A percentile compares a stretch with the other conserved stretches of the same genome.
Conservation (phyloP, 1,140 invertebrate genomes). For the Periplaneta americana region DNA sequence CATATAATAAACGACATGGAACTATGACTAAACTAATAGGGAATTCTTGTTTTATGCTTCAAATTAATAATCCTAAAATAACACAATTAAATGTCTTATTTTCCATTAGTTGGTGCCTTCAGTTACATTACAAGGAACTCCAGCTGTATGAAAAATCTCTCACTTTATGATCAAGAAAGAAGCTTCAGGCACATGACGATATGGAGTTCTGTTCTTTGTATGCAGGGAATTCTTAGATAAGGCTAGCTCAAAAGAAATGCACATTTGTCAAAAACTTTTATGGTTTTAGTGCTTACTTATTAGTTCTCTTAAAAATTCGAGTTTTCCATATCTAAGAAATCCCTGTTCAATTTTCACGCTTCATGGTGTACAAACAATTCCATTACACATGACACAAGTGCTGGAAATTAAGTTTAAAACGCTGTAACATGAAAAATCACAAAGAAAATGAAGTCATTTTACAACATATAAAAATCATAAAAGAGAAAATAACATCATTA, state of each 20-base stretch:
- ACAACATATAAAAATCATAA: too few relatives aligned
- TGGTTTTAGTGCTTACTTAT: too few relatives aligned
- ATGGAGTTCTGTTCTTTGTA: not conserved
- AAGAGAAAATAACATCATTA: too few relatives aligned
- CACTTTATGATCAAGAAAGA: not conserved
- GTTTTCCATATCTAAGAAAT: too few relatives aligned
- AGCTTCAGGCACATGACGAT: not conserved
- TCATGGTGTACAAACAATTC: too few relatives aligned
- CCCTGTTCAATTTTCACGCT: too few relatives aligned
- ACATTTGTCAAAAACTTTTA: too few relatives aligned
- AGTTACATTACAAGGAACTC: not conserved
- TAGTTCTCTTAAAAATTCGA: too few relatives aligned
- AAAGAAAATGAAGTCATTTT: too few relatives aligned
- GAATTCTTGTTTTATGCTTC: not conserved
- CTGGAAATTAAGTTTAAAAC: not conserved
- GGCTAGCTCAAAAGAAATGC: too few relatives aligned
- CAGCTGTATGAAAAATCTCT: not conserved
- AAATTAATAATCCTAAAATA: not conserved
- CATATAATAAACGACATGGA: not conserved
- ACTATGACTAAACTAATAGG: not conserved
- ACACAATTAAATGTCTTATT: not conserved
- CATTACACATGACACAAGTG: not conserved
- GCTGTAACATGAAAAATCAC: not conserved
- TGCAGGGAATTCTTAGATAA: too few relatives aligned
- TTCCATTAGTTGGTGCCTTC: not conserved